Conservation (phyloP, 2,113 vertebrate species). For the Candoia aspera region DNA sequence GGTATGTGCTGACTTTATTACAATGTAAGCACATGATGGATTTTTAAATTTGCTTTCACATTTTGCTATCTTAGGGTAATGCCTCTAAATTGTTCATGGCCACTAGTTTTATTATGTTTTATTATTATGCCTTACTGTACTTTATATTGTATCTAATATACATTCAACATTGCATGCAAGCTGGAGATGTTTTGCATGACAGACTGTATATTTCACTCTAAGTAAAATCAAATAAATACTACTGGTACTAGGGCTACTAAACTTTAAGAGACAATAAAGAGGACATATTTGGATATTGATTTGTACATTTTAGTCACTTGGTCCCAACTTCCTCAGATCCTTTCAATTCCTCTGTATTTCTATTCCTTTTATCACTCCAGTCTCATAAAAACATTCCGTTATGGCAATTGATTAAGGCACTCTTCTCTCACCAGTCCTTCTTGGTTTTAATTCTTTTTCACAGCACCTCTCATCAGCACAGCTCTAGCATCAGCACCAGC, state of each 20-base stretch:
- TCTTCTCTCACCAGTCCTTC: background rate
- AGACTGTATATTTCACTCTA: background rate
- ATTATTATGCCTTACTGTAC: background rate
- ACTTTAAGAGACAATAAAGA: background rate
- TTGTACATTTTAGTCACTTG: background rate
- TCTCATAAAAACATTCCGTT: background rate
- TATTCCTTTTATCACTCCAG: background rate
- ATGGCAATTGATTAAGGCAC: background rate
- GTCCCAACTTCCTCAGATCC: background rate
- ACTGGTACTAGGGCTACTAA: background rate
- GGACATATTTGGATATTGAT: background rate
- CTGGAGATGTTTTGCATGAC: background rate
- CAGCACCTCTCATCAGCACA: background rate
- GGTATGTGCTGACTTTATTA: background rate
- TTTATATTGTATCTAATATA: background rate
- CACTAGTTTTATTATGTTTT: background rate
- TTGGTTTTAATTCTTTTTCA: background rate
- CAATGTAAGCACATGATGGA: background rate
- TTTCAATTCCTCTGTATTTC: background rate
- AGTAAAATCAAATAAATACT: background rate
- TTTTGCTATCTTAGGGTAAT: background rate
- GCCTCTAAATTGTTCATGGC: background rate
- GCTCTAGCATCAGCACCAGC: background rate
- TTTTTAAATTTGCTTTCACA: background rate
- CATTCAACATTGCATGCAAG: background rate